phyloP scores from a whole-genome alignment of 2,888 invertebrate genomes.

The Sarcophaga caerulescens region DNA sequence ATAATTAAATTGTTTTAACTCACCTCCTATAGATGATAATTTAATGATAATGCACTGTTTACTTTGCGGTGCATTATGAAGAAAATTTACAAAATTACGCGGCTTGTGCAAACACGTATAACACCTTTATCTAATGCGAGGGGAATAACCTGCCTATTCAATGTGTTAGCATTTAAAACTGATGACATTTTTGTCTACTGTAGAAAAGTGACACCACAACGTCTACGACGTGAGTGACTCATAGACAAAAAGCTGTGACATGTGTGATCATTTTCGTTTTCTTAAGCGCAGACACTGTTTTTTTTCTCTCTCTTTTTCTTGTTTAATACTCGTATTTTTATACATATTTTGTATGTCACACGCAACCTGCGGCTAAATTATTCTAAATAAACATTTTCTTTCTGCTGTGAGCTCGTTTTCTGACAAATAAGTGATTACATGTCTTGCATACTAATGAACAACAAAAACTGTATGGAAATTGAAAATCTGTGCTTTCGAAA shows the following conservation, averaged over 20 bases:
- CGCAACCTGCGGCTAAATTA: background rate
- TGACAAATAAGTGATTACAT: constrained; percentile 31
- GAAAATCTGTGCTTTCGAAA: background rate
- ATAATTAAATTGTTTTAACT: too few species aligned
- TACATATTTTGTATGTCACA: background rate
- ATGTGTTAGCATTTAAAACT: background rate
- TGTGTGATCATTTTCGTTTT: background rate
- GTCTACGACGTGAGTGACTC: background rate
- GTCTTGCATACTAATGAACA: constrained; percentile 46
- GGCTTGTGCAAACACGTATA: too few species aligned
- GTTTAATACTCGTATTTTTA: background rate
- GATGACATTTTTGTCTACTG: background rate
- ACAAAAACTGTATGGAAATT: background rate
- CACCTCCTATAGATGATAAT: too few species aligned
- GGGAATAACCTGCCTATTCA: background rate
- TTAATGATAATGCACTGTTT: too few species aligned
- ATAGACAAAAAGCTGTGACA: background rate
- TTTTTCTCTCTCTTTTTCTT: background rate
- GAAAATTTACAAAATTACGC: too few species aligned
- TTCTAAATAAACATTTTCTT: constrained; percentile 4
- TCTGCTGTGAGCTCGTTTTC: constrained; percentile 21
- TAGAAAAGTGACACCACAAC: background rate
- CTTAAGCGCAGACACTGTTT: background rate
- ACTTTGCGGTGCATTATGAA: too few species aligned
- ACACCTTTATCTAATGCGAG: too few species aligned